A percentile compares a stretch with the other conserved stretches of the same genome.
phyloP scores from a whole-genome alignment of 2,797 vertebrate species.

The Myotis myotis region DNA sequence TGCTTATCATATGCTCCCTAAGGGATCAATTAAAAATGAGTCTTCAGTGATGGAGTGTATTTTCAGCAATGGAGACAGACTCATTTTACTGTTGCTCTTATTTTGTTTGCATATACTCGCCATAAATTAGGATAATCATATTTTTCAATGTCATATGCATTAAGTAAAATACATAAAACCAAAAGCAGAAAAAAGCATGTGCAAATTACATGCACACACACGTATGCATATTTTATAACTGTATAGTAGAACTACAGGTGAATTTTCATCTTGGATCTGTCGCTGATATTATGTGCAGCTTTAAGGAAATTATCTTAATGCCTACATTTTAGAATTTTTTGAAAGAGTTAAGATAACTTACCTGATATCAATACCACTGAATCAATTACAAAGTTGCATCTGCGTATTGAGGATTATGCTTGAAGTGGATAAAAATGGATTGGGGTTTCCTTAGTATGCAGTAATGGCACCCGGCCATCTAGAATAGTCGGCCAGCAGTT shows the following conservation, averaged over 20 bases:
- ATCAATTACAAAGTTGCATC: not conserved
- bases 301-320: conserved; percentile 1
- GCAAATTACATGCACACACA: not conserved
- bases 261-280: conserved; percentile 1
- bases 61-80: conserved; percentile 54
- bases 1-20: conserved; percentile 67
- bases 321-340: not conserved
- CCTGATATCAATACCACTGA: not conserved
- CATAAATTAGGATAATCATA: conserved; percentile 41
- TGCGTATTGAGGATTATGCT: not conserved
- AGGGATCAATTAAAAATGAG: conserved; percentile 77
- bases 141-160: not conserved
- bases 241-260: not conserved
- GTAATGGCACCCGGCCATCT: not conserved
- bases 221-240: not conserved
- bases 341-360: not conserved
- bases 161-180: not conserved
- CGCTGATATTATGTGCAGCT: not conserved
- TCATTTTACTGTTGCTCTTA: conserved; percentile 56
- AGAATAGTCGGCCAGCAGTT: not conserved
- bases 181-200: not conserved
- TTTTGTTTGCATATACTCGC: conserved; percentile 34
- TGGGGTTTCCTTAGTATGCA: not conserved
- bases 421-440: not conserved
- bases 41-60: conserved; percentile 69